Evolutionary conservation across 2,797 vertebrate genomes (phyloP), one percentile per base, ranked within the genome.

Genomic region (Brotula barbata): DNA sequence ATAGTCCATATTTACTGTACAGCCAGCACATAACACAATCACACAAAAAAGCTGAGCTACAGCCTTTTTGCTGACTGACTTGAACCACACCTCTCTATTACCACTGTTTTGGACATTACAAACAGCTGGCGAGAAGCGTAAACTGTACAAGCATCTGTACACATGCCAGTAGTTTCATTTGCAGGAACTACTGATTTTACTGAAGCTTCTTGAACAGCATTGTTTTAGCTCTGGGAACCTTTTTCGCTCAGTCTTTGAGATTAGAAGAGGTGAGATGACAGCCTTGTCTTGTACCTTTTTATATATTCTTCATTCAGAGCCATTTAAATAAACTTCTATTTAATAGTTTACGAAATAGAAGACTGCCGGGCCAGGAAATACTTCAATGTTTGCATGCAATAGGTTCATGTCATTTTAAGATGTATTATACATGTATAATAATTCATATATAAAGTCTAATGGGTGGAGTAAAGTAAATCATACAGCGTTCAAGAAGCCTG

Each of bases 281-380:
- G 52, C 54, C 37, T 59, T 66, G 44, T 59, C 69, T 31, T 63
- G 68, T 51, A 55, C 11, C 46, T 58, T 55, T 70, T 68, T 39
- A 73, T 70, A 44, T 54, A 46, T 65, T 75, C 74, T 66, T 74
- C 61, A 78, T 72, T 67, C 15, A 4, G 7, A 54, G 53, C 28
- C 54, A 16, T 61, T 74, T 47, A 62, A 43, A 60, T 33, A 47
- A 22, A 16, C 42, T 5, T 6, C 54, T 33, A 33, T 33, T 33
- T 7, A 33, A 33, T 6, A 33, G 6, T 9, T 2, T 33, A 22
- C 50, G 61, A 22, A 50, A 40, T 51, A 63, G 44, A 41, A 47
- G 22, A n/a, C 33, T 43, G 16, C 9, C 12, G 44, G 21, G 42
- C 48, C 2, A 33, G 10, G 1, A 46, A 41, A 51, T 23, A 49